Base-by-base conservation (phyloP, 2,888 invertebrate genomes). In the Drosophila helvetica region DNA sequence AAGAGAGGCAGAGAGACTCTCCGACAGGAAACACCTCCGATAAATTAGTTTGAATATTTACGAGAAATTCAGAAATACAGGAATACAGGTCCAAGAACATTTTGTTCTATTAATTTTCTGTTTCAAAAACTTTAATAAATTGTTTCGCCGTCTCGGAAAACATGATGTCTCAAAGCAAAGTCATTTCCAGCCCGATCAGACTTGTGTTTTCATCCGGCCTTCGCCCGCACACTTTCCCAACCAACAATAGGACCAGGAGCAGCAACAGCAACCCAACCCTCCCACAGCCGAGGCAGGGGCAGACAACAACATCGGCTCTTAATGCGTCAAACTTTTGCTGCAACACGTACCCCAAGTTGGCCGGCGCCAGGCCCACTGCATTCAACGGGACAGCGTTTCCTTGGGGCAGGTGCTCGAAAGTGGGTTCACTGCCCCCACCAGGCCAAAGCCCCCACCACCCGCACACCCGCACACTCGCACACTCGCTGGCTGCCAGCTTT, bases 321-420 rank as follows among this genome's bases (percentile, higher is more conserved):
- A 85, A 88, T 85, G 88, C 76, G 79, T 86, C 79, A 77, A 85
- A 88, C 85, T 86, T 85, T 86, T 80, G 70, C 86, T 85, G 86
- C 85, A 85, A 76, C 84, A 75, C 80, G 88, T 84, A 80, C 86
- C 84, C 86, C 80, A 78, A 74, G 70, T 82, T 76, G 76, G 77
- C 15, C 15, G 33, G 33, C 1, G 33, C 15, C 33, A 33, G 70
- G 57, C 53, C 45, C 56, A 63, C 64, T 84, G 87, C 87, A 87
- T 69, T 74, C 53, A 50, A 56, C 66, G 75, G 63, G 56, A 51
- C 63, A 75, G 62, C 51, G n/a, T 55, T 33, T 33, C 50, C 59
- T 42, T 17, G 56, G 42, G 73, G 74, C 73, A 82, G 88, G 86
- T 88, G 88, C 70, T 67, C 67, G 69, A 74, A 79, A 77, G 71